These are phyloP conservation scores for Smutsia gigantea DNA, from an alignment of 2,797 vertebrate species.

Conservation along the genomic window DNA sequence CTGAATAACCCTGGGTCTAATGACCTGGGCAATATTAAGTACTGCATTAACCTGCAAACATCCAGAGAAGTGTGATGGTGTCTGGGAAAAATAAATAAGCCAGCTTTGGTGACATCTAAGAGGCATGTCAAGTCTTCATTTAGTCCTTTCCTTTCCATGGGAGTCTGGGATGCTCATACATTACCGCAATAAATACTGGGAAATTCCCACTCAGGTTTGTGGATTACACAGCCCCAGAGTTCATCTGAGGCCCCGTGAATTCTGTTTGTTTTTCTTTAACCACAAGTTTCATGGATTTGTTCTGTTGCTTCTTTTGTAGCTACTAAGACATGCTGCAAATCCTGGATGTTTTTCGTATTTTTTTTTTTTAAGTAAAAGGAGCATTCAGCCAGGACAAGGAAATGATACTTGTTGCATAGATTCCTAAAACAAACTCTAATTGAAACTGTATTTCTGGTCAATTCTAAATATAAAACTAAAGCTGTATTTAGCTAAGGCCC, in stretches of 20 bases:
- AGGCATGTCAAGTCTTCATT: neutral
- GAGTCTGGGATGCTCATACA: neutral
- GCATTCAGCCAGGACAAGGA: neutral
- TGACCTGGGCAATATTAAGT: neutral
- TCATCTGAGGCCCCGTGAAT: neutral
- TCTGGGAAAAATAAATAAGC: neutral
- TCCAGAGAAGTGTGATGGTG: neutral
- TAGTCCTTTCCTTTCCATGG: neutral
- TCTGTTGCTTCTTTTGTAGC: neutral
- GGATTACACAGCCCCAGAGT: neutral
- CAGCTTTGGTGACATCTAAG: neutral
- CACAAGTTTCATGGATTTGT: neutral
- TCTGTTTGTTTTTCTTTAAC: neutral
- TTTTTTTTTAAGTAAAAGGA: neutral
- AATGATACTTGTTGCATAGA: neutral
- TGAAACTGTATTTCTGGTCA: neutral
- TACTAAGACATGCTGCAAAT: neutral
- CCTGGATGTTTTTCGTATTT: neutral
- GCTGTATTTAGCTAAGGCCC: neutral
- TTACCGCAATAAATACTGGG: neutral
- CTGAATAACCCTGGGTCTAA: constrained; percentile 52
- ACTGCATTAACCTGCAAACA: neutral
- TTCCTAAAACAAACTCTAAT: neutral
- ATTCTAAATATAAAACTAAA: no score
- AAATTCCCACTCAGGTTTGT: neutral